These are phyloP conservation scores for Marasmarcha lunaedactyla DNA, from an alignment of 2,888 invertebrate genomes.

Conservation along the genomic window DNA sequence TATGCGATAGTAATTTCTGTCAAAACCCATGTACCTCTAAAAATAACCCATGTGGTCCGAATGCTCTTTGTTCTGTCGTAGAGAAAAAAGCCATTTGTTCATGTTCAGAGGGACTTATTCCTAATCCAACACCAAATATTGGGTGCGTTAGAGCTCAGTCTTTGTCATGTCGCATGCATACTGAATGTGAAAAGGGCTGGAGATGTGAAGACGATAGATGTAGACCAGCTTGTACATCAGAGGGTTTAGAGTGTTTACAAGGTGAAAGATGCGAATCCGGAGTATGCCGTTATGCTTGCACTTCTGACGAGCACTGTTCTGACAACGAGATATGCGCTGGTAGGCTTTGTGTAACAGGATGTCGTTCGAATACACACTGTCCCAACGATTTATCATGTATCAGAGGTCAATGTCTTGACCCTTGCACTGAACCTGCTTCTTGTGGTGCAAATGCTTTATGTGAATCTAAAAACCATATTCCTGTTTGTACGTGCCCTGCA, in stretches of 20 bases:
- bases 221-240: constrained; percentile 81
- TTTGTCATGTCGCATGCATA: constrained; percentile 79
- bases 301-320: constrained; percentile 87
- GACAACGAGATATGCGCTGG: constrained; percentile 90
- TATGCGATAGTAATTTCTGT: constrained; percentile 85
- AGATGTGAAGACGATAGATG: constrained; percentile 82
- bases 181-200: constrained; percentile 79
- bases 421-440: constrained; percentile 80
- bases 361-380: constrained; percentile 84
- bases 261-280: constrained; percentile 84
- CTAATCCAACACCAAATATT: constrained; percentile 89
- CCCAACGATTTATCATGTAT: constrained; percentile 78
- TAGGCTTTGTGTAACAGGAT: constrained; percentile 82
- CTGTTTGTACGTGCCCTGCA: constrained; percentile 79
- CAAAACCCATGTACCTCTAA: constrained; percentile 77
- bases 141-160: constrained; percentile 88
- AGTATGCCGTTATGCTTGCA: constrained; percentile 86
- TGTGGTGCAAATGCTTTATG: constrained; percentile 89
- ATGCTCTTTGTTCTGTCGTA: constrained; percentile 82
- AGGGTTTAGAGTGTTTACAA: constrained; percentile 78
- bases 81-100: constrained; percentile 86
- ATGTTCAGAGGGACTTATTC: constrained; percentile 82
- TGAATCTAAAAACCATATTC: constrained; percentile 75
- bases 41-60: constrained; percentile 86
- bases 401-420: constrained; percentile 82